phyloP scores from a whole-genome alignment of 2,797 vertebrate species.

The Gadopsis marmoratus region DNA sequence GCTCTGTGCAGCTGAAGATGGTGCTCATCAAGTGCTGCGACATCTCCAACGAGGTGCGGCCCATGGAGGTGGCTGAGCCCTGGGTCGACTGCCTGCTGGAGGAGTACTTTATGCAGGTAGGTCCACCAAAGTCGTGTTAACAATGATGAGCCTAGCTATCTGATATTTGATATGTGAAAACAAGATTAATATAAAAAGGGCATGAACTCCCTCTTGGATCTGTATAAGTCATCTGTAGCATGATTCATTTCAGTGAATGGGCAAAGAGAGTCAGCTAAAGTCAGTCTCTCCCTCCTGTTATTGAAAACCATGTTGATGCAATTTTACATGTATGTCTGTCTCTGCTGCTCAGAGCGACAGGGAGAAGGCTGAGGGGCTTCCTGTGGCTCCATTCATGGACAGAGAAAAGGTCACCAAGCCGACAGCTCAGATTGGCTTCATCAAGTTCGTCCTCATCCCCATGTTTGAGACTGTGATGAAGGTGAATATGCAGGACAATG shows the following conservation, averaged over 20 bases:
- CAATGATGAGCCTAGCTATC: neutral
- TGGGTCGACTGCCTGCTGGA: slow-evolving; percentile 95
- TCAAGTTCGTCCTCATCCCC: slow-evolving; percentile 88
- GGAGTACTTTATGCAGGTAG: slow-evolving; percentile 96
- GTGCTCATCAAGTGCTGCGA: slow-evolving; percentile 95
- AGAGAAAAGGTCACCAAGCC: slow-evolving; percentile 95
- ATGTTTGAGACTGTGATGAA: slow-evolving; percentile 88
- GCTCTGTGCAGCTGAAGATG: slow-evolving; percentile 90
- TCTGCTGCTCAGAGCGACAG: slow-evolving; percentile 87
- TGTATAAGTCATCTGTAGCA: neutral
- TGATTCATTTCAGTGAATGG: neutral
- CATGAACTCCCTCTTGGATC: neutral
- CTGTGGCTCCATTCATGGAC: slow-evolving; percentile 96
- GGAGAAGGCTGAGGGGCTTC: slow-evolving; percentile 93
- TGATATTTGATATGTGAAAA: neutral
- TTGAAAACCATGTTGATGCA: neutral
- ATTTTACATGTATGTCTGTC: no score
- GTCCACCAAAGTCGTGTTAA: neutral
- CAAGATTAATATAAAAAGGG: neutral
- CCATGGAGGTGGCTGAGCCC: slow-evolving; percentile 92
- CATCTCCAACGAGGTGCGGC: slow-evolving; percentile 95
- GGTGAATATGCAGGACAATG: slow-evolving; percentile 61
- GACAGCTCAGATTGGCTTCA: slow-evolving; percentile 92
- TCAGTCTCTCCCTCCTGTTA: neutral
- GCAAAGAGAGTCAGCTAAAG: neutral